Evolutionary conservation across 2,797 vertebrate genomes (phyloP), one percentile per base, ranked within the genome.

Genomic region (Okamejei kenojei): DNA sequence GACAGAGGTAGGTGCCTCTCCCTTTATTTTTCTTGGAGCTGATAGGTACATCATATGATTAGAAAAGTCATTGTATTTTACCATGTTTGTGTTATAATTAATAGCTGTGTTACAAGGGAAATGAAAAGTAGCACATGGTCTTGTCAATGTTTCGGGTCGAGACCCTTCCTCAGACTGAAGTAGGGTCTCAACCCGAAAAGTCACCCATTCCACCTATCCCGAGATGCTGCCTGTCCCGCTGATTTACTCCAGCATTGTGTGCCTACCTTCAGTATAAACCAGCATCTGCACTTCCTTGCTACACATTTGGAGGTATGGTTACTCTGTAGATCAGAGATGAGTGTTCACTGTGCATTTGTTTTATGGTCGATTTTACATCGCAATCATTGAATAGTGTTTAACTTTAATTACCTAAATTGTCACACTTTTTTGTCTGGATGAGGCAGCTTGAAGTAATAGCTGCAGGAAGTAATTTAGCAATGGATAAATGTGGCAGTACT

Each of bases 321-420:
- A 32, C 17, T 68, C 29, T 68, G 11, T 21, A 21, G n/a, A 19
- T 19, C 35, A 10, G 11, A 13, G 63, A 65, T 15, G 15, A 7
- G 26, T 65, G 29, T 32, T 35, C n/a, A 88, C 35, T 68, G n/a
- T 35, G 17, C 63, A 88, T 76, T 94, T 93, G 82, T 68, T 93
- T 94, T 92, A 73, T 88, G 94, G 76, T 73, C 9, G 94, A 90
- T 23, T 94, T 95, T 93, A 94, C 95, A 93, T 0, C 58, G 77
- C 94, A 94, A 95, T 81, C 77, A 84, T 54, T 81, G 23, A 93
- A 88, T 90, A 94, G 94, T 86, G 94, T 93, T 93, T 94, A 88
- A 4, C 93, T 93, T 95, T 95, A 95, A 95, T 95, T 95, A 95
- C 94, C 94, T 86, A 17, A 93, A 94, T 38, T 21, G 90, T 80